Evolutionary conservation across 2,113 vertebrate genomes (phyloP), one percentile per base, ranked within the genome.

Genomic region (Tenrec ecaudatus): DNA sequence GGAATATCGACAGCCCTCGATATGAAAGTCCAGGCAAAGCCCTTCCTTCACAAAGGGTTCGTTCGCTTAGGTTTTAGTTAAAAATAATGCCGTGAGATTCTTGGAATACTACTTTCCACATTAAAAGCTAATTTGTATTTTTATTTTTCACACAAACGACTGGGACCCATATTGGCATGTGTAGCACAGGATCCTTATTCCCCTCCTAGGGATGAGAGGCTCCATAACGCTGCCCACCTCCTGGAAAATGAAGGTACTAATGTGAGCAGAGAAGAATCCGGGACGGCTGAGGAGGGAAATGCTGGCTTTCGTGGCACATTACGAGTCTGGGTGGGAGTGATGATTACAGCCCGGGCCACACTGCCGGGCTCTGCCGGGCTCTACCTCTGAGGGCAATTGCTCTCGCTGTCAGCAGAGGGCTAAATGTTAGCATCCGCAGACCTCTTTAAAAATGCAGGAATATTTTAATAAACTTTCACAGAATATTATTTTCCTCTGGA

Each of bases 1-100:
- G 91, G 53, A 95, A 96, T 97, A 97, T 85, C 47, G 79, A 95
- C 86, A 58, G 53, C 82, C 31, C 33, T 69, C 81, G 95, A 95
- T 58, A 92, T 73, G 83, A 43, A 91, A 71, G 69, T 25, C 95
- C 58, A 94, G 95, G 29, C 90, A 68, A 40, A 96, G 76, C 25
- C 82, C 25, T 47, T 75, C 86, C 23, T 91, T 93, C n/a, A 73
- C 38, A 91, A 47, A 81, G 27, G 75, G 84, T n/a, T 93, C 93
- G 85, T 43, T 93, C 93, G 85, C 40, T 64, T 66, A 29, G 12
- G 3, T 38, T 90, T 92, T 86, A 90, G 71, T 68, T 80, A 86
- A 43, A 94, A 79, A 94, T 79, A 78, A 75, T 40, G 60, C 9
- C 57, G 2, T 85, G 92, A 12, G 47, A 62, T 75, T 82, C 88